Percentiles rank a stretch among this genome's conserved stretches.
Evolutionary conservation across 2,113 vertebrate species (phyloP).

Genomic region (Accipiter virgatus): DNA sequence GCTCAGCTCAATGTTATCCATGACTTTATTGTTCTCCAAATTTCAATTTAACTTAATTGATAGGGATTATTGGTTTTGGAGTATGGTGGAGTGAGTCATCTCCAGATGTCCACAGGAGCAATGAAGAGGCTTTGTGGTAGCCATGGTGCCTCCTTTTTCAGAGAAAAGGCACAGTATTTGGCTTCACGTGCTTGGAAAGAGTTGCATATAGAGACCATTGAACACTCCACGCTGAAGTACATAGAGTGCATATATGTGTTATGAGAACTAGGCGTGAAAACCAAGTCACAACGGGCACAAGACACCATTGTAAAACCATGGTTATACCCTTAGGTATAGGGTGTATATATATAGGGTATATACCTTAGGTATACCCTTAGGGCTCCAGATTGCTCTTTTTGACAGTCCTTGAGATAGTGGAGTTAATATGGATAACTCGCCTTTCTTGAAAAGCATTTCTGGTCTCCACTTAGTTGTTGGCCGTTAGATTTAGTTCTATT

Average conservation of each 20-base stretch:
- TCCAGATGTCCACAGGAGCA: background rate
- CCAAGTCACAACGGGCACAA: background rate
- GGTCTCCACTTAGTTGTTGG: background rate
- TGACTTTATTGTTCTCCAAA: background rate
- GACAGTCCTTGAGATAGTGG: background rate
- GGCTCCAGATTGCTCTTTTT: background rate
- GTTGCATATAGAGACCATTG: background rate
- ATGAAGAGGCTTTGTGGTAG: background rate
- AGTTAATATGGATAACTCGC: background rate
- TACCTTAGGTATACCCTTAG: too few relatives aligned
- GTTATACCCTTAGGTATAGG: background rate
- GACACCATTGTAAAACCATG: background rate
- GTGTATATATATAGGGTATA: too few relatives aligned
- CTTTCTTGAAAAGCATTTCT: background rate
- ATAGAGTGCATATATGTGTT: background rate
- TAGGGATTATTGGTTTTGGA: background rate
- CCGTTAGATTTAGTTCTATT: background rate
- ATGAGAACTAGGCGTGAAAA: background rate
- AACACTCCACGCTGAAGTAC: background rate
- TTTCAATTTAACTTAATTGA: background rate
- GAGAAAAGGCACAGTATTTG: background rate
- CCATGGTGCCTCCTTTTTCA: background rate
- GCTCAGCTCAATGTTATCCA: background rate
- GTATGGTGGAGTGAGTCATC: background rate
- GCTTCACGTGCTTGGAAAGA: background rate